phyloP scores from a whole-genome alignment of 2,797 vertebrate species.

The Spatula versicolor region DNA sequence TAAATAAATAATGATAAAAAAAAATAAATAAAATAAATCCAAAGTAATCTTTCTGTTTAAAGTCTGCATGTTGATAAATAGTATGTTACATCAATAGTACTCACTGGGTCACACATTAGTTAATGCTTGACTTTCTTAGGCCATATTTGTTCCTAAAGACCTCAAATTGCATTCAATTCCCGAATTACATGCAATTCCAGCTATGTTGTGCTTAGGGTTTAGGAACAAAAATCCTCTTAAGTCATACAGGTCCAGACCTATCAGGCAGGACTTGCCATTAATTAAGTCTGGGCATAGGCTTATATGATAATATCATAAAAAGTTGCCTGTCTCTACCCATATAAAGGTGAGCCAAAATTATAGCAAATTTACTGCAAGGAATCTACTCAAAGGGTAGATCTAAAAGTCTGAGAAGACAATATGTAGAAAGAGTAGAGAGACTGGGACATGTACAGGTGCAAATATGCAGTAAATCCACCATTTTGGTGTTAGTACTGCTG shows the following conservation, averaged over 20 bases:
- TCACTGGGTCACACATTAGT: background rate
- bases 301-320: background rate
- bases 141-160: background rate
- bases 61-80: background rate
- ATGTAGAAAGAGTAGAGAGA: background rate
- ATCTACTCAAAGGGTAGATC: background rate
- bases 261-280: background rate
- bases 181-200: background rate
- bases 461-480: background rate
- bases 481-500: background rate
- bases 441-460: fast-evolving
- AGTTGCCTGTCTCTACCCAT: background rate
- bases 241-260: background rate
- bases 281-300: background rate
- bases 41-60: background rate
- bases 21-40: background rate
- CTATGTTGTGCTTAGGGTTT: background rate
- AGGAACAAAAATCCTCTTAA: background rate
- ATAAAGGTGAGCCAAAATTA: background rate
- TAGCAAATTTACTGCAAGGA: background rate
- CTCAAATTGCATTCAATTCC: background rate
- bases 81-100: fast-evolving
- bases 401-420: background rate
- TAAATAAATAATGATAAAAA: background rate
- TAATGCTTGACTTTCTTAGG: background rate